Conservation (phyloP, 1,140 invertebrate genomes). For the Saccostrea glomerata region DNA sequence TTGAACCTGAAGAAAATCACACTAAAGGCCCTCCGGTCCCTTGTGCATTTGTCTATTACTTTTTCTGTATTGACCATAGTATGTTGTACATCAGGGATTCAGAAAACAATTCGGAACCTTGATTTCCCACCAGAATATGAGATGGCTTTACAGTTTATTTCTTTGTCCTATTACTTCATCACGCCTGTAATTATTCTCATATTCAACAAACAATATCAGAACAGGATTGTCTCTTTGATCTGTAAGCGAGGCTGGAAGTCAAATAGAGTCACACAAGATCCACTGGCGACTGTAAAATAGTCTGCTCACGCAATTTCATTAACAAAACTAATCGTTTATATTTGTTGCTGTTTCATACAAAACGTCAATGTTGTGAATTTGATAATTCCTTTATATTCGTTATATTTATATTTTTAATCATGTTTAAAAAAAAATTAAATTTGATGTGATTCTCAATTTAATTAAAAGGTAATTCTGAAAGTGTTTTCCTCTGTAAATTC, state of each 20-base stretch:
- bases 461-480: too few species aligned
- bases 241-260: background rate
- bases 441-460: too few species aligned
- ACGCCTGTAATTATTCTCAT: conserved; percentile 13
- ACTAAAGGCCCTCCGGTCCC: background rate
- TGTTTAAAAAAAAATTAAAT: too few species aligned
- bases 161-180: conserved; percentile 21
- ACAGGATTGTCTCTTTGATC: background rate
- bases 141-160: conserved; percentile 13
- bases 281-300: background rate
- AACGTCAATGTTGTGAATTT: too few species aligned
- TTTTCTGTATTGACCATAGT: conserved; percentile 14
- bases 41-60: background rate
- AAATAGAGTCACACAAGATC: background rate
- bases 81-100: conserved; percentile 9
- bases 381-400: too few species aligned
- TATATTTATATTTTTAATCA: too few species aligned
- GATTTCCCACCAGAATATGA: conserved; percentile 15
- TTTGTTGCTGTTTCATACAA: too few species aligned
- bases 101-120: background rate
- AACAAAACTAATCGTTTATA: too few species aligned
- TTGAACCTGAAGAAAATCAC: conserved; percentile 11
- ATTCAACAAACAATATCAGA: conserved; percentile 25
- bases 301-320: background rate
- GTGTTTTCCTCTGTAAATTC: too few species aligned